Evolutionary conservation across 2,113 vertebrate species (phyloP).

Genomic region (Tachycineta bicolor): DNA sequence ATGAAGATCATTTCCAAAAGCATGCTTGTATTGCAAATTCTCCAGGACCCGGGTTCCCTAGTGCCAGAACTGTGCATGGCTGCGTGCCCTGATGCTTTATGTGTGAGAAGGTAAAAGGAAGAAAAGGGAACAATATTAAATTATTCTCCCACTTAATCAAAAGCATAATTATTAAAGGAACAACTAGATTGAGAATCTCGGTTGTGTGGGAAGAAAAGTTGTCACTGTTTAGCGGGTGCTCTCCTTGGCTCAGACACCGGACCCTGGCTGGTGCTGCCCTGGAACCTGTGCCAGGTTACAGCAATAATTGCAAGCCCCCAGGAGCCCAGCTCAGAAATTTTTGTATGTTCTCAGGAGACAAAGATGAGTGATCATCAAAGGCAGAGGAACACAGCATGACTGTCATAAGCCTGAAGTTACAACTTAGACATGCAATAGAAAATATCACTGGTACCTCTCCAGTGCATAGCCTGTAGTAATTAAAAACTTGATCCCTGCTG

Average conservation of each 20-base stretch:
- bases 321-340: slow-evolving; percentile 79
- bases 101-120: background rate
- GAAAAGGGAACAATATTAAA: slow-evolving; percentile 1
- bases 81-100: background rate
- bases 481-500: slow-evolving; percentile 96
- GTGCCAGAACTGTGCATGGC: background rate
- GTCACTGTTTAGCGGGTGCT: background rate
- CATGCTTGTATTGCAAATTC: background rate
- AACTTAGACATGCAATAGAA: slow-evolving; percentile 91
- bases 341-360: slow-evolving; percentile 88
- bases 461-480: slow-evolving; percentile 91
- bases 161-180: background rate
- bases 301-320: slow-evolving; percentile 76
- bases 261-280: slow-evolving; percentile 7
- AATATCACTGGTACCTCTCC: slow-evolving; percentile 85
- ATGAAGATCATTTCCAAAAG: background rate
- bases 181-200: background rate
- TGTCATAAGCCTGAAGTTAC: slow-evolving; percentile 94
- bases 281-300: slow-evolving; percentile 75
- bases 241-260: background rate
- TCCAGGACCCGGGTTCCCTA: background rate
- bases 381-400: slow-evolving; percentile 90
- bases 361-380: slow-evolving; percentile 94
- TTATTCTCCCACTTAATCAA: slow-evolving; percentile 35
- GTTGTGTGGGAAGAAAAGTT: background rate